Evolutionary conservation across 1,140 invertebrate genomes (phyloP).

Genomic region (Heliconius hewitsoni): DNA sequence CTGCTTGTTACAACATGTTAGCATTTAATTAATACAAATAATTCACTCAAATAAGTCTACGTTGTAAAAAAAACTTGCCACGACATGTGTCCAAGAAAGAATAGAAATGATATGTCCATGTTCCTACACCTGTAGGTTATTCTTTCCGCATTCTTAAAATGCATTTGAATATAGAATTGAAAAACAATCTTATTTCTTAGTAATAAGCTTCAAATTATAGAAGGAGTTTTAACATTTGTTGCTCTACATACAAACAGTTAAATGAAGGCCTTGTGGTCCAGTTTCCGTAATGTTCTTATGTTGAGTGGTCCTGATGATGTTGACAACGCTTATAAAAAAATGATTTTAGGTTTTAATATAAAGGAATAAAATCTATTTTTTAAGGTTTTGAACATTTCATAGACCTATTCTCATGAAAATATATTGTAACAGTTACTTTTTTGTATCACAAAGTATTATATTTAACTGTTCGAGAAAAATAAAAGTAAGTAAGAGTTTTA

Average conservation of each 20-base stretch:
- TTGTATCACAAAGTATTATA: slow-evolving; percentile 4
- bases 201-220: slow-evolving; percentile 30
- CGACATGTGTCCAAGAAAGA: slow-evolving; percentile 28
- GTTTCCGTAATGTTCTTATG: slow-evolving; percentile 60
- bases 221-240: slow-evolving; percentile 40
- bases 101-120: slow-evolving; percentile 40
- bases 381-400: neutral
- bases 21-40: neutral
- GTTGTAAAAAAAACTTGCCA: neutral
- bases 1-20: neutral
- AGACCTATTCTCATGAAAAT: neutral
- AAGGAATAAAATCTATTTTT: neutral
- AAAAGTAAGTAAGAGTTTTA: neutral
- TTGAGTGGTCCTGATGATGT: slow-evolving; percentile 47
- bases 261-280: slow-evolving; percentile 65
- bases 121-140: slow-evolving; percentile 38
- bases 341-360: slow-evolving; percentile 3
- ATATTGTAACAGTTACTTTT: slow-evolving; percentile 24
- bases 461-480: slow-evolving; percentile 16
- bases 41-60: neutral
- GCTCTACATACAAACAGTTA: slow-evolving; percentile 61
- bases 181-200: slow-evolving; percentile 27
- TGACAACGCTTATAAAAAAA: slow-evolving; percentile 19
- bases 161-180: slow-evolving; percentile 26
- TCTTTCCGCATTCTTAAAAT: slow-evolving; percentile 46